Evolutionary conservation across 2,797 vertebrate genomes (phyloP).

Genomic region (Poeciliopsis infans): DNA sequence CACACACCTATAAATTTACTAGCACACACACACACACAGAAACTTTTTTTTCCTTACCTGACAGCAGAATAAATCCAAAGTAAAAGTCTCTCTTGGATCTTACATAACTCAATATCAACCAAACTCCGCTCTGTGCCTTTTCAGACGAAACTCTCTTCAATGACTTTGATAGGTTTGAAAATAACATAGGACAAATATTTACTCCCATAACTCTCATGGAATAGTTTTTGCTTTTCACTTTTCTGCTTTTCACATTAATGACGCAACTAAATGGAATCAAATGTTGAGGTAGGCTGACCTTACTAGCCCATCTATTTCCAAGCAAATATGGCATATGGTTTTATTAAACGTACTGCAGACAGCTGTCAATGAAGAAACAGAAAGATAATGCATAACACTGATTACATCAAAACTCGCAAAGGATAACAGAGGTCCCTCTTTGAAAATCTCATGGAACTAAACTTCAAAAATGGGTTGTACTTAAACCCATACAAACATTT

Average conservation of each 20-base stretch:
- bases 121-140: conserved; percentile 47
- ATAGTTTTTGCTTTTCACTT: not conserved
- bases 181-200: conserved; percentile 53
- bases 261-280: not conserved
- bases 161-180: conserved; percentile 54
- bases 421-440: conserved; percentile 14
- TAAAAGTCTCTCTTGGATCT: conserved; percentile 57
- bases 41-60: conserved; percentile 43
- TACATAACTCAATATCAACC: conserved; percentile 64
- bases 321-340: not conserved
- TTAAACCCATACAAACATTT: conserved; percentile 20
- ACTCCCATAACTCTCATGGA: conserved; percentile 12
- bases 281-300: not conserved
- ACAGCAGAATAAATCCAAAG: conserved; percentile 73
- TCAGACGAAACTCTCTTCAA: conserved; percentile 46
- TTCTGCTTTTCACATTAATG: not conserved
- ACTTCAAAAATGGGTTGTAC: too few relatives aligned
- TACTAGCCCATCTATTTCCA: not conserved
- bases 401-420: conserved; percentile 25
- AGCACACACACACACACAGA: conserved; percentile 37
- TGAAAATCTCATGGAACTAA: conserved; percentile 30
- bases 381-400: conserved; percentile 17
- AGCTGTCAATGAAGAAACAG: not conserved
- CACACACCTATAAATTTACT: conserved; percentile 11
- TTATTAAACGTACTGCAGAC: conserved; percentile 2